A percentile compares a stretch with the other conserved stretches of the same genome.
These are phyloP conservation scores for Lasioglossum figueresi DNA, from an alignment of 2,888 invertebrate genomes.

Conservation along the genomic window DNA sequence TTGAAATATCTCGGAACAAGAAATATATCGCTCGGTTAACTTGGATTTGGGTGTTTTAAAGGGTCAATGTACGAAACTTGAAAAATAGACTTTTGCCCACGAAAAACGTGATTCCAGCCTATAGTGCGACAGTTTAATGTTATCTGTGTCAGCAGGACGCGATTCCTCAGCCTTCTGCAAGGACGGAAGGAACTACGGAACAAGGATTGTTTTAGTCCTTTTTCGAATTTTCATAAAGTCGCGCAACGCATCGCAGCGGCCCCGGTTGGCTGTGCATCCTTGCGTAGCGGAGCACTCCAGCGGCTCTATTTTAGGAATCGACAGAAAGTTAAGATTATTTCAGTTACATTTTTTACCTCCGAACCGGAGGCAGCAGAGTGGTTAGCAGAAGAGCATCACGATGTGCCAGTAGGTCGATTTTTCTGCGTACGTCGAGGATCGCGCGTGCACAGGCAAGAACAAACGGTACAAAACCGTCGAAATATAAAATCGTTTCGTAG, in stretches of 20 bases:
- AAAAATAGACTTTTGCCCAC: no score
- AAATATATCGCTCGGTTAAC: no score
- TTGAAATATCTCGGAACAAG: no score
- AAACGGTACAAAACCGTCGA: not conserved
- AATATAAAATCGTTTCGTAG: not conserved
- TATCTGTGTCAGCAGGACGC: not conserved
- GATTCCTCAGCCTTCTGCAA: not conserved
- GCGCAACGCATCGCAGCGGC: constrained; percentile 43
- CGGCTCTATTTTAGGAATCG: constrained; percentile 66
- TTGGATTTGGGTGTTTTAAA: no score
- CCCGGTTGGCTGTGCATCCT: constrained; percentile 62
- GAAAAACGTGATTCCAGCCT: no score
- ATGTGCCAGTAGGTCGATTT: constrained; percentile 72
- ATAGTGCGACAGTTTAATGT: no score
- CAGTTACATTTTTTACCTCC: constrained; percentile 73
- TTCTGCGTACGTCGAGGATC: constrained; percentile 35
- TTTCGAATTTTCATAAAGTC: constrained; percentile 54
- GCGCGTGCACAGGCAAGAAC: not conserved
- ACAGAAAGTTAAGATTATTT: constrained; percentile 72
- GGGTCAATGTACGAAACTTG: no score
- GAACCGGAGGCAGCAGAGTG: constrained; percentile 64
- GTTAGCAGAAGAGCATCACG: constrained; percentile 63
- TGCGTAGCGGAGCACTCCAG: constrained; percentile 70
- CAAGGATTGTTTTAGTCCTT: no score
- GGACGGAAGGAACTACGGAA: not conserved